Conservation (phyloP, 2,888 invertebrate genomes). For the Patella depressa region DNA sequence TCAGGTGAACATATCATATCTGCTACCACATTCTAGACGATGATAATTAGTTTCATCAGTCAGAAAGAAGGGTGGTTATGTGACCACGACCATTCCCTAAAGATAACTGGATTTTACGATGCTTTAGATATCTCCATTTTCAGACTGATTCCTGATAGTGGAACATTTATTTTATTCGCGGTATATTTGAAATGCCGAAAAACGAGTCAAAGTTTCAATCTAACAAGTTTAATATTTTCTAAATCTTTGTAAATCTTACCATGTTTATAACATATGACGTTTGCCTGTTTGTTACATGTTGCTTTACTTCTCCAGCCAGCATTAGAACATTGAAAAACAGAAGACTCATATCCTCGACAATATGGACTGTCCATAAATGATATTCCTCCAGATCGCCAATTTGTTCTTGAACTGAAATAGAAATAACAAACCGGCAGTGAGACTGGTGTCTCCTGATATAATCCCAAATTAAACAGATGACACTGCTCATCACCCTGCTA, state of each 20-base stretch:
- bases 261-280: background rate
- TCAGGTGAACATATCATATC: background rate
- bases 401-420: conserved; percentile 7
- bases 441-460: no score
- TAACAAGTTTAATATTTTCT: no score
- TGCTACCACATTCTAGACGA: background rate
- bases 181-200: no score
- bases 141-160: no score
- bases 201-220: no score
- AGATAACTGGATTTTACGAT: no score
- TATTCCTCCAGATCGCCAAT: background rate
- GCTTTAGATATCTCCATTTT: no score
- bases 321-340: conserved; percentile 18
- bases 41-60: background rate
- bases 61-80: no score
- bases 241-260: background rate
- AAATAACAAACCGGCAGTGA: conserved; percentile 29
- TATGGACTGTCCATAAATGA: background rate
- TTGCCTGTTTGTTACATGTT: background rate
- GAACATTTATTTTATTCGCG: no score
- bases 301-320: conserved; percentile 11
- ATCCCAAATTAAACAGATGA: no score
- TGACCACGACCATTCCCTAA: no score
- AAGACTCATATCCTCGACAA: conserved; percentile 15
- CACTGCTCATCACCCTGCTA: no score